Base-by-base conservation (phyloP, 2,113 vertebrate genomes). In the Ageneiosus marmoratus region DNA sequence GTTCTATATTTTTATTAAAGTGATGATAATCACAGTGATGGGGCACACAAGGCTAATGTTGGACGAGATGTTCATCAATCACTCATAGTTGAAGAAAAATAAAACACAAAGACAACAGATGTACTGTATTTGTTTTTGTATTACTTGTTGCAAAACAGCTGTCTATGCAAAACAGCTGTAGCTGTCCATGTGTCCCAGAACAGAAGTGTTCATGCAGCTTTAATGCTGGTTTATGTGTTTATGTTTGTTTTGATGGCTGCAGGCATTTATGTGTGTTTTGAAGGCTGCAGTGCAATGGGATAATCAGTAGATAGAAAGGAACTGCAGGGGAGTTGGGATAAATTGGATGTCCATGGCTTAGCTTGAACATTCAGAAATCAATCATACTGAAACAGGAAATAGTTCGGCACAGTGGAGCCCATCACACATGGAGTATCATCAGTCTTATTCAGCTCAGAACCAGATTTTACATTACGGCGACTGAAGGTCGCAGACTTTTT, bases 281-380 rank as follows among this genome's bases (percentile, higher is more conserved):
- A 41, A 5, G 37, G 37, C 37, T 41, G 37, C 37, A 79, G 58
- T 75, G 58, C 60, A 86, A 76, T 77, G 50, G 15, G 41, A 56
- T 41, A 60, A 37, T 70, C 22, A 18, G 65, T 24, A 83, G 41
- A 80, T 12, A 51, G 60, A 80, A 65, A 12, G 18, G 20, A 60
- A 80, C 48, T 53, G 78, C 62, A 62, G 51, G 34, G 50, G 41
- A 56, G 22, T 2, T n/a, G 4, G 65, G 60, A 84, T 63, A 56
- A 77, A 84, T 86, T 60, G 70, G 80, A 80, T 41, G 12, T 65
- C 13, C 24, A 16, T 76, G 77, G 37, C 82, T 86, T 44, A 77
- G 77, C 37, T 51, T 44, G 41, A 75, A 79, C 27, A 29, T 56
- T 67, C 51, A 4, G 72, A 76, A 75, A 81, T 80, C 62, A 86